Base-by-base conservation (phyloP, 2,113 vertebrate species). In the Lasiurus cinereus region DNA sequence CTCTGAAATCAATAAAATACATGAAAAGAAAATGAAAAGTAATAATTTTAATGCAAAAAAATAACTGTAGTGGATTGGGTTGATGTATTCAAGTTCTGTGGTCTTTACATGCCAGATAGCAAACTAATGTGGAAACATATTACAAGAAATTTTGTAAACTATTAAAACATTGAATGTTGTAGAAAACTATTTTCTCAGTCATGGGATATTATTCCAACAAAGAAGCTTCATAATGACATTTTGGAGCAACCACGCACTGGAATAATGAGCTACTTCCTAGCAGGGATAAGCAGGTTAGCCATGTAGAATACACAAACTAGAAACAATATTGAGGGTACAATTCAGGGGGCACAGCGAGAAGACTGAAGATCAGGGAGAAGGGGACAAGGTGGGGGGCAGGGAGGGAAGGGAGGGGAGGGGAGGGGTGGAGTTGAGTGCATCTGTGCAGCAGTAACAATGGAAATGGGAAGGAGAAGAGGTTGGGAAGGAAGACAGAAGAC, bases 171-270 rank as follows among this genome's bases (percentile, higher is more conserved):
- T 74, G 87, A 83, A 83, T 95, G 91, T 94, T 93, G 59, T 16
- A 83, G 87, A 92, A 94, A 91, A 86, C 54, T 56, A 83, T 33
- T 77, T 78, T 91, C 31, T 72, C 62, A 85, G 67, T 93, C 87
- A 39, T 72, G 74, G 86, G 76, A 73, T 87, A 39, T 92, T 83
- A 77, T 95, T 96, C 95, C 54, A 33, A 93, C n/a, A 74, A 89
- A 43, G 52, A 90, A 39, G 33, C 24, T 87, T 46, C 46, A 66
- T 95, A 67, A 96, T 95, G 83, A 93, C 59, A 91, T 77, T 84
- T 97, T 33, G 39, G 73, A 69, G 90, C 66, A 86, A 76, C 50
- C 36, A 48, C 82, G 83, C 73, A 79, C 88, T 73, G 11, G 77
- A 59, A 46, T 87, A 66, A 94, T 21, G 83, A 96, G 64, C 52